Base-by-base conservation (phyloP, 2,113 vertebrate species). In the Vanacampus margaritifer region DNA sequence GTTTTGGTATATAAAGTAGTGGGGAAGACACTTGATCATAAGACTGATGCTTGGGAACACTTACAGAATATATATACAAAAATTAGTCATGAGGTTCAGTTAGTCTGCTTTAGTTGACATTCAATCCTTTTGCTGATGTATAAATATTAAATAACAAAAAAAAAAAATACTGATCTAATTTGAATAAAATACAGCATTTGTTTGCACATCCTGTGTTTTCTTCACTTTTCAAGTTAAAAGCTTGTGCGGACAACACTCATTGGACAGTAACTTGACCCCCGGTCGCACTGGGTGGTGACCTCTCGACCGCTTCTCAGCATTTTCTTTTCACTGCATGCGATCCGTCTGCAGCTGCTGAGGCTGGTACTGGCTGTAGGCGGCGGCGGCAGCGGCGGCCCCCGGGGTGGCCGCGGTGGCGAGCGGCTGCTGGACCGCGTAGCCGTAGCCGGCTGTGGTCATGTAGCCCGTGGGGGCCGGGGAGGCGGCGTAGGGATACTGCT, bases 341-440 rank as follows among this genome's bases (percentile, higher is more conserved):
- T 98, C 96, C 12, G 96, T 90, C 80, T 96, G 96, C 86, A 96
- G 94, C 91, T 96, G 94, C 84, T 95, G 96, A 37, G 95, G 95
- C 73, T 98, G 96, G 77, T 98, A 96, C 83, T 97, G 96, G 79
- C 94, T 93, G 6, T 95, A 97, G 1, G 95, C 95, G 0, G 94
- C 93, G 0, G 94, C 95, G 0, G 95, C 93, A 0, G 95, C 93
- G 0, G 94, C 93, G 0, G 95, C 95, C 0, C 88, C 89, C 0
- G 89, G 86, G 51, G 89, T 90, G 65, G 94, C 93, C 0, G 95
- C 93, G 0, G 94, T 89, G 1, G 94, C 80, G 10, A 97, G 89
- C 24, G 95, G 96, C 89, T 97, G 96, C 87, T 97, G 96, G 64
- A 97, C 92, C 0, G 95, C 90, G 0, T 98, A 98, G 69, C 96